A percentile compares a stretch with the other conserved stretches of the same genome.
phyloP scores from a whole-genome alignment of 2,888 invertebrate genomes.

The Glyphotaelius pellucidus region DNA sequence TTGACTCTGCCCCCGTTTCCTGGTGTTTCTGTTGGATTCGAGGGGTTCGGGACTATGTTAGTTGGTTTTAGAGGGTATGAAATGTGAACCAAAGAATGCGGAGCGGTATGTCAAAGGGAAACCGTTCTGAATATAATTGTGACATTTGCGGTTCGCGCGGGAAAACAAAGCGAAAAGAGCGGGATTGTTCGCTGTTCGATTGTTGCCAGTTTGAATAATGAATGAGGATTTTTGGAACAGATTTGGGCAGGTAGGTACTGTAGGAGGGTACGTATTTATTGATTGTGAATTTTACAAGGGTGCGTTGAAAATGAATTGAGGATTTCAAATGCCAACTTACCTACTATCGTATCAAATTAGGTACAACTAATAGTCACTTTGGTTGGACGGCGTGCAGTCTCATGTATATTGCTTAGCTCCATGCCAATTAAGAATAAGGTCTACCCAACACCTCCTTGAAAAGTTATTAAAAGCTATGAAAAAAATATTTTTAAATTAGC shows the following conservation, averaged over 20 bases:
- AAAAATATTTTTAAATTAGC: too few species aligned
- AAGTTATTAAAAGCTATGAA: too few species aligned
- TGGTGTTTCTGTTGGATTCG: background rate
- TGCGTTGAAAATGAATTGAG: background rate
- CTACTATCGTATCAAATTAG: too few species aligned
- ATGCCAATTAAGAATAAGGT: too few species aligned
- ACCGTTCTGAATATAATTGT: background rate
- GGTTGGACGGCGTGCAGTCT: too few species aligned
- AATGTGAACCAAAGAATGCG: background rate
- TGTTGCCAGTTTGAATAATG: constrained; percentile 34
- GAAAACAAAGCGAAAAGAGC: constrained; percentile 14
- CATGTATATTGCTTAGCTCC: too few species aligned
- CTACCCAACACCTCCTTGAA: too few species aligned
- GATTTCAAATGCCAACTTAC: background rate
- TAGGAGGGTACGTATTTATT: background rate
- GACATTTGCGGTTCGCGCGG: constrained; percentile 22
- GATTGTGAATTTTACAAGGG: background rate
- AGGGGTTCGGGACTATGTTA: background rate
- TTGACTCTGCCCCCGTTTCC: constrained; percentile 54
- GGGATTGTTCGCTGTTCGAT: constrained; percentile 15
- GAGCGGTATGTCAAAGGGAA: background rate
- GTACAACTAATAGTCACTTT: too few species aligned
- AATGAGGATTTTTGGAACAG: constrained; percentile 9
- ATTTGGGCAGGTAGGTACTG: background rate
- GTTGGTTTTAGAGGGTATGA: background rate